Evolutionary conservation across 2,888 invertebrate species (phyloP).

Genomic region (Pyrochroa serraticornis): DNA sequence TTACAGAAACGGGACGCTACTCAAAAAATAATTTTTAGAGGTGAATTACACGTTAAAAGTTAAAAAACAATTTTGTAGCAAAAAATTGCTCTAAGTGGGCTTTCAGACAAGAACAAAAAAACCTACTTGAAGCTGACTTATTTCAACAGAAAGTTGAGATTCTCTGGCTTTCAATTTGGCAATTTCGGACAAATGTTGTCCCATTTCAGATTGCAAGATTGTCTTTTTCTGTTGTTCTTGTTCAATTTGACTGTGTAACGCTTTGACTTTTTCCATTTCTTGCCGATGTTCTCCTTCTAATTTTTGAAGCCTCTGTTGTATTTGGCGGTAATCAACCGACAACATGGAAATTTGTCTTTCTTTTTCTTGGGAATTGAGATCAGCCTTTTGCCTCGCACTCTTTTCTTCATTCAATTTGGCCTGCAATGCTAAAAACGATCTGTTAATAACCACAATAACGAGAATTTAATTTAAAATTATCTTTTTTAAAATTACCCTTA

Average conservation of each 20-base stretch:
- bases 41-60: no score
- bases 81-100: no score
- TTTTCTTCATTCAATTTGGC: constrained; percentile 92
- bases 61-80: no score
- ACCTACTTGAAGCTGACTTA: constrained; percentile 61
- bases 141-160: constrained; percentile 72
- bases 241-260: constrained; percentile 84
- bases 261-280: constrained; percentile 84
- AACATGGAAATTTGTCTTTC: constrained; percentile 95
- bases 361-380: constrained; percentile 86
- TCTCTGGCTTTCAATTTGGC: constrained; percentile 75
- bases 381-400: constrained; percentile 82
- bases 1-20: no score
- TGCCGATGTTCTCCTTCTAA: constrained; percentile 91
- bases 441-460: not conserved
- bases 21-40: no score
- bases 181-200: constrained; percentile 71
- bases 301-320: constrained; percentile 87
- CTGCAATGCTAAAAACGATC: constrained; percentile 74
- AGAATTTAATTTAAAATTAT: constrained; percentile 37
- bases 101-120: no score
- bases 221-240: constrained; percentile 89
- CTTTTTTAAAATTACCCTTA: constrained; percentile 73
- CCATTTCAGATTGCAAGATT: constrained; percentile 81
- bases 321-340: constrained; percentile 93